A percentile compares a stretch with the other conserved stretches of the same genome.
Conservation (phyloP, 2,113 vertebrate species). For the Gallinago media region DNA sequence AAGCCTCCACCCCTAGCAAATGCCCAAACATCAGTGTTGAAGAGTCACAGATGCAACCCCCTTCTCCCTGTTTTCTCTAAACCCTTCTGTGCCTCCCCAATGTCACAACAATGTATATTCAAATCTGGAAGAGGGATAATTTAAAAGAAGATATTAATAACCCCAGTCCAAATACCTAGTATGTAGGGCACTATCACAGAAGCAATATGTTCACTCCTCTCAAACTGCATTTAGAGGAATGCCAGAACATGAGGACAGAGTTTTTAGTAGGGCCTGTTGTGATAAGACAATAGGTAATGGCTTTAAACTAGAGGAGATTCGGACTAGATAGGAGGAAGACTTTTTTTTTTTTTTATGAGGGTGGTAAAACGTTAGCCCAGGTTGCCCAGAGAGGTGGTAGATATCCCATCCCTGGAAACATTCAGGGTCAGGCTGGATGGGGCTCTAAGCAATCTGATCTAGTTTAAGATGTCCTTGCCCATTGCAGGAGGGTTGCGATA, state of each 20-base stretch:
- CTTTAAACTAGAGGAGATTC: not conserved
- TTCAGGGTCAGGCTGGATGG: not conserved
- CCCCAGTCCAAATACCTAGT: not conserved
- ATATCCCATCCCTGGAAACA: not conserved
- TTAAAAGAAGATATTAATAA: not conserved
- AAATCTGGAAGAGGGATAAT: not conserved
- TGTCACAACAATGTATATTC: not conserved
- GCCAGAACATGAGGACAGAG: not conserved
- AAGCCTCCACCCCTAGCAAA: not conserved
- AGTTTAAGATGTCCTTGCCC: not conserved
- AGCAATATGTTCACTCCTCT: not conserved
- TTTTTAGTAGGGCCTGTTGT: not conserved
- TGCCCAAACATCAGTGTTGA: not conserved
- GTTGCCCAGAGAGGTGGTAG: not conserved
- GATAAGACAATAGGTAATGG: not conserved
- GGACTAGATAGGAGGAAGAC: not conserved
- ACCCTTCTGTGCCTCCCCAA: not conserved
- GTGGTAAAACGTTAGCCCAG: not conserved
- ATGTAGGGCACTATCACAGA: not conserved
- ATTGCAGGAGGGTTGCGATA: not conserved
- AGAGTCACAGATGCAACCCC: not conserved
- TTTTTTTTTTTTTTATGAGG: not conserved
- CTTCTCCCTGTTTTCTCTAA: not conserved
- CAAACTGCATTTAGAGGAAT: not conserved
- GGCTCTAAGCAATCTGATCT: not conserved